A percentile compares a stretch with the other conserved stretches of the same genome.
phyloP scores from a whole-genome alignment of 2,888 invertebrate species.

The Diabrotica balteata region DNA sequence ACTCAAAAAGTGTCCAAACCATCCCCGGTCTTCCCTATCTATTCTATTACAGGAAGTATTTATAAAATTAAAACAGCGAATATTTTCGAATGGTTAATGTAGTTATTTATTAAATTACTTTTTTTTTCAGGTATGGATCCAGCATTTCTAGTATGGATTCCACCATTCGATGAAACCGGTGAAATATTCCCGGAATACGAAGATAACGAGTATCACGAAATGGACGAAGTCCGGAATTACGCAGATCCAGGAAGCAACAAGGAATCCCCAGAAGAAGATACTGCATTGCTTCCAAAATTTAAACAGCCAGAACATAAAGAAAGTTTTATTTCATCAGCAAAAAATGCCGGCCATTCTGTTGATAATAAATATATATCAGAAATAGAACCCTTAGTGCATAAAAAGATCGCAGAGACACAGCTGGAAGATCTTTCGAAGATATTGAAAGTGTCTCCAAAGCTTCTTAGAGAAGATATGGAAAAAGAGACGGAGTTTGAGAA shows the following conservation, averaged over 20 bases:
- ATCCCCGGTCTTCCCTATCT: too few species aligned
- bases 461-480: conserved; percentile 58
- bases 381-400: conserved; percentile 45
- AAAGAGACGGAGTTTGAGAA: conserved; percentile 74
- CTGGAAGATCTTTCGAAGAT: conserved; percentile 51
- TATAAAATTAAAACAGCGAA: too few species aligned
- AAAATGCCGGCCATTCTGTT: conserved; percentile 37
- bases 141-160: conserved; percentile 87
- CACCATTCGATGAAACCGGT: conserved; percentile 74
- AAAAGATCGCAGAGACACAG: conserved; percentile 46
- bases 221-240: conserved; percentile 54
- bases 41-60: too few species aligned
- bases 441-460: conserved; percentile 32
- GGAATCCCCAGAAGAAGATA: conserved; percentile 69
- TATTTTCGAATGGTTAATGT: too few species aligned
- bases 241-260: conserved; percentile 72
- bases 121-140: conserved; percentile 78
- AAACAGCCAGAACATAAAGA: conserved; percentile 22
- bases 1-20: too few species aligned
- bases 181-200: conserved; percentile 68
- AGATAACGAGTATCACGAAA: conserved; percentile 62
- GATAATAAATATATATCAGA: conserved; percentile 42
- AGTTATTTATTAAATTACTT: not conserved
- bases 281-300: conserved; percentile 60
- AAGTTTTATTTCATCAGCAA: conserved; percentile 46